Evolutionary conservation across 2,888 invertebrate genomes (phyloP).

Genomic region (Tenthredo amoena): DNA sequence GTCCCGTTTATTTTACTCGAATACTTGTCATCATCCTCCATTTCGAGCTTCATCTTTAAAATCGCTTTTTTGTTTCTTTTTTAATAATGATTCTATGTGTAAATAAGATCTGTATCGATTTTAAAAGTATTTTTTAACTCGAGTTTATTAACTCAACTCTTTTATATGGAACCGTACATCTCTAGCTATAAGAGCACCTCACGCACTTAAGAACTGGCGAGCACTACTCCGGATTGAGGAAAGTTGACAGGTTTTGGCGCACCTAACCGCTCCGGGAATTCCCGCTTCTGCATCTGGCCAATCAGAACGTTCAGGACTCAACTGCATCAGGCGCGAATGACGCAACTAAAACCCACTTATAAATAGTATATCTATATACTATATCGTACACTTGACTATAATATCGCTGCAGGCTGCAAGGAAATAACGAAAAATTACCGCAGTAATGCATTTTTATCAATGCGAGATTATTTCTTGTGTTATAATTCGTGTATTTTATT

Average conservation of each 20-base stretch:
- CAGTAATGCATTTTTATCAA: neutral
- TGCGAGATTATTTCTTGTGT: neutral
- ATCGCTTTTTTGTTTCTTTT: neutral
- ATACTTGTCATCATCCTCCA: neutral
- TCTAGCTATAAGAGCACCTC: conserved; percentile 18
- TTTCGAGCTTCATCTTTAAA: conserved; percentile 4
- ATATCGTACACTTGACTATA: neutral
- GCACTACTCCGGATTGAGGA: conserved; percentile 69
- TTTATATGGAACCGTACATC: neutral
- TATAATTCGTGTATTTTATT: neutral
- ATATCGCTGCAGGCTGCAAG: neutral
- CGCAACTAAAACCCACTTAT: conserved; percentile 24
- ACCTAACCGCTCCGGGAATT: conserved; percentile 22
- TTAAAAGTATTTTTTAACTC: neutral
- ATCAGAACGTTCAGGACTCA: neutral
- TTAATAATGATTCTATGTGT: neutral
- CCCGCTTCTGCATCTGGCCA: conserved; percentile 14
- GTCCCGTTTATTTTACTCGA: conserved; percentile 1
- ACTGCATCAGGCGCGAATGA: conserved; percentile 32
- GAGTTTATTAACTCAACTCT: neutral
- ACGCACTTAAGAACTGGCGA: conserved; percentile 19
- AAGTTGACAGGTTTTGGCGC: conserved; percentile 64
- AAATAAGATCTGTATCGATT: neutral
- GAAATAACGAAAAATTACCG: neutral
- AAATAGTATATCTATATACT: conserved; percentile 28